Percentiles rank a stretch among this genome's conserved stretches.
Evolutionary conservation across 1,140 invertebrate species (phyloP).

Genomic region (Atta colombica): DNA sequence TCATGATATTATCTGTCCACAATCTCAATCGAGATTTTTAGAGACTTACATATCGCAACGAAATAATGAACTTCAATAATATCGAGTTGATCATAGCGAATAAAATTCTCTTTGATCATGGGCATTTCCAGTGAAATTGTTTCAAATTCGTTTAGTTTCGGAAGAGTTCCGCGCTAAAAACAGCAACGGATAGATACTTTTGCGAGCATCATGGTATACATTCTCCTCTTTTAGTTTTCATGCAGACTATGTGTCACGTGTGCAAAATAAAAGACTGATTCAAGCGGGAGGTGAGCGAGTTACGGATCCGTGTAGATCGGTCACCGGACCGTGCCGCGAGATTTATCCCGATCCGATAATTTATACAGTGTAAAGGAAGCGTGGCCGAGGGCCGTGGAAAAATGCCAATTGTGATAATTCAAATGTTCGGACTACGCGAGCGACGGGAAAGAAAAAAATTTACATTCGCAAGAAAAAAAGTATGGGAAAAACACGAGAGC

Average conservation of each 20-base stretch:
- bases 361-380: slow-evolving; percentile 71
- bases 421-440: slow-evolving; percentile 43
- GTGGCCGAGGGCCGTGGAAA: slow-evolving; percentile 68
- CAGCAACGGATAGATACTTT: background rate
- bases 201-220: background rate
- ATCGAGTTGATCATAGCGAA: slow-evolving; percentile 19
- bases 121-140: slow-evolving; percentile 9
- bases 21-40: background rate
- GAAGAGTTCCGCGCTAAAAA: slow-evolving; percentile 34
- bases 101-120: slow-evolving; percentile 33
- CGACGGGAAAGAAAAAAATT: slow-evolving; percentile 24
- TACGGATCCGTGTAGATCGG: slow-evolving; percentile 50
- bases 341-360: slow-evolving; percentile 74
- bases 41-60: background rate
- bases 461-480: background rate
- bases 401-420: slow-evolving; percentile 79
- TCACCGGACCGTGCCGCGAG: slow-evolving; percentile 65
- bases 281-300: slow-evolving; percentile 1
- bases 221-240: slow-evolving; percentile 15
- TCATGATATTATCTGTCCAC: background rate
- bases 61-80: slow-evolving; percentile 41
- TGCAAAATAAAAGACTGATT: slow-evolving; percentile 41
- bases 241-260: slow-evolving; percentile 16
- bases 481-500: slow-evolving; percentile 19
- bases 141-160: slow-evolving; percentile 46